Evolutionary conservation across 2,888 invertebrate genomes (phyloP), one percentile per base, ranked within the genome.

Genomic region (Oscheius onirici): DNA sequence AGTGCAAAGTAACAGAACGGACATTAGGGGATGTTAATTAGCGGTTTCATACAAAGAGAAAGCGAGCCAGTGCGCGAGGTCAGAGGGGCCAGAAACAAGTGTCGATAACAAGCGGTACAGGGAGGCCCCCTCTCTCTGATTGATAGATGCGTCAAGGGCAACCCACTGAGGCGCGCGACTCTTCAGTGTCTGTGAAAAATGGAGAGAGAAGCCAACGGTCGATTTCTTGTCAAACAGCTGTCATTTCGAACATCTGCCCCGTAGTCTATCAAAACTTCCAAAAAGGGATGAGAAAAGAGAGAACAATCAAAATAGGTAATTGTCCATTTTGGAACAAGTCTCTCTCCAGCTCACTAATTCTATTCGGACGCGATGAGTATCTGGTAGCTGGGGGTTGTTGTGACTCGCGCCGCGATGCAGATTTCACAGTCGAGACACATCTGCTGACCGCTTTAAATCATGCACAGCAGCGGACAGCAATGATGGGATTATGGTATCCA

Each of bases 21-120:
- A 22, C 17, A 17, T 20, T 52, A 17, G 13, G 24, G 20, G 52
- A 22, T 17, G 20, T 17, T 52, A 11, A 41, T 58, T 58, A 41
- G 34, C 57, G 28, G 41, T n/a, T 58, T 28, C 13, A 20, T 58
- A 13, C 17, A 41, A 44, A 63, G 63, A 46, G 63, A 49, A 41
- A 58, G 41, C 13, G 41, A 17, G 41, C 26, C 55, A 13, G 26
- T 55, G 55, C 55, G 55, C 58, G 63, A 49, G 63, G 49, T 49
- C 60, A 60, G 63, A 63, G 63, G 63, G 22, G 49, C 46, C 28
- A 63, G 63, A 49, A 63, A 63, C 63, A 63, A 63, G 63, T 63
- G 63, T 63, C 63, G 63, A 63, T 63, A 63, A 63, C 63, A 63
- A 63, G 63, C 63, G 63, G 63, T 63, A 63, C 63, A 63, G 63